Conservation (phyloP, 2,797 vertebrate genomes). For the Muscicapa comitata region DNA sequence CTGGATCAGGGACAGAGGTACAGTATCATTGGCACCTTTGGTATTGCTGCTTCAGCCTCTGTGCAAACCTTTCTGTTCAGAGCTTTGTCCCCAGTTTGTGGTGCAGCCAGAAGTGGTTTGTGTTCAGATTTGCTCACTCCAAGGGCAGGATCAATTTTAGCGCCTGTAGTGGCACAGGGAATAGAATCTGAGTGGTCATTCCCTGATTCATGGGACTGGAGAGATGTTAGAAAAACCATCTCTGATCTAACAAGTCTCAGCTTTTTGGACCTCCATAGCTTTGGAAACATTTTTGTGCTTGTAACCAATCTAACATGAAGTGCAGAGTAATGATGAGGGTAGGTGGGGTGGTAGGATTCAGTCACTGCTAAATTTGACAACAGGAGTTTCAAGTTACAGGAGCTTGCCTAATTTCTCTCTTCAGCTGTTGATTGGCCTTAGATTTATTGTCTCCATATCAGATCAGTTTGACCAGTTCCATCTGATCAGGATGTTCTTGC, state of each 20-base stretch:
- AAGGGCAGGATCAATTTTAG: neutral
- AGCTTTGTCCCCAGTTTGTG: neutral
- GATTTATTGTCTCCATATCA: neutral
- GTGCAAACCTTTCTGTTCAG: neutral
- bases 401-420: neutral
- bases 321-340: neutral
- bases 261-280: neutral
- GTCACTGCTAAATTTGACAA: neutral
- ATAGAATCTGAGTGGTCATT: neutral
- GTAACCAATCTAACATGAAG: neutral
- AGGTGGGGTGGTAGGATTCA: neutral
- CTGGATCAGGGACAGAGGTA: constrained; percentile 89
- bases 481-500: neutral
- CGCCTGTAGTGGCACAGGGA: too few relatives aligned
- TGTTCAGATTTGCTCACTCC: neutral
- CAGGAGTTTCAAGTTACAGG: neutral
- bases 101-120: neutral
- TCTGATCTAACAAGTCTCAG: neutral
- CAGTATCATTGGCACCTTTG: neutral
- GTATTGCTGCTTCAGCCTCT: neutral
- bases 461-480: neutral
- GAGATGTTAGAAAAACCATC: neutral
- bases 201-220: neutral
- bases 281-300: neutral
- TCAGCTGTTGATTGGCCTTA: neutral